Conservation (phyloP, 2,797 vertebrate genomes). For the Loriculus beryllinus region DNA sequence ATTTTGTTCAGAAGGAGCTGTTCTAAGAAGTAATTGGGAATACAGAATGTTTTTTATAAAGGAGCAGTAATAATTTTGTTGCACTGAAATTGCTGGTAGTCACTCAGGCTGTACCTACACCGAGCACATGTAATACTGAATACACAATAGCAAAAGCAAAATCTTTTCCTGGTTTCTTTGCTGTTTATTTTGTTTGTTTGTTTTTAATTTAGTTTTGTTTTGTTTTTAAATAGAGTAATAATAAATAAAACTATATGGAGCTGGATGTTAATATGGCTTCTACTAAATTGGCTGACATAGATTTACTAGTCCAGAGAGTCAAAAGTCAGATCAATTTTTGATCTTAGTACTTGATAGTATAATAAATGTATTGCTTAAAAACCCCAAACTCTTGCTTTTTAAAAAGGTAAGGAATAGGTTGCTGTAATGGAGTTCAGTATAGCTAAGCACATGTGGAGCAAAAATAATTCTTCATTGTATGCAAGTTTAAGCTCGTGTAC, state of each 20-base stretch:
- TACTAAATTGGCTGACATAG: slow-evolving; percentile 17
- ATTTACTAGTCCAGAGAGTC: background rate
- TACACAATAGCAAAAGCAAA: background rate
- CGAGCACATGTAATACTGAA: background rate
- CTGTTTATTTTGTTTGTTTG: background rate
- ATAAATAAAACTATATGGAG: background rate
- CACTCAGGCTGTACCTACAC: background rate
- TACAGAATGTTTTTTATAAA: background rate
- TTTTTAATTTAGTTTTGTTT: background rate
- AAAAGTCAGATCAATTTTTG: background rate
- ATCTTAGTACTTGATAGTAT: background rate
- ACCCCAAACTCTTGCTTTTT: background rate
- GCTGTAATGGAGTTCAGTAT: background rate
- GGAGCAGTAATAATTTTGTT: background rate
- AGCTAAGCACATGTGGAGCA: background rate
- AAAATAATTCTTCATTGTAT: background rate
- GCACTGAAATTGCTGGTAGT: slow-evolving; percentile 46
- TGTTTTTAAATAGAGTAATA: background rate
- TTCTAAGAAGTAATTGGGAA: background rate
- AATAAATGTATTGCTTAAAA: background rate
- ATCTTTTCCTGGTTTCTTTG: background rate
- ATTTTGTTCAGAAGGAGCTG: slow-evolving; percentile 27
- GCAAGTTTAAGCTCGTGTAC: background rate
- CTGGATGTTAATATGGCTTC: slow-evolving; percentile 43
- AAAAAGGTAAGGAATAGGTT: background rate